These are phyloP conservation scores for Hiodon alosoides DNA, from an alignment of 2,113 vertebrate genomes.

Conservation along the genomic window DNA sequence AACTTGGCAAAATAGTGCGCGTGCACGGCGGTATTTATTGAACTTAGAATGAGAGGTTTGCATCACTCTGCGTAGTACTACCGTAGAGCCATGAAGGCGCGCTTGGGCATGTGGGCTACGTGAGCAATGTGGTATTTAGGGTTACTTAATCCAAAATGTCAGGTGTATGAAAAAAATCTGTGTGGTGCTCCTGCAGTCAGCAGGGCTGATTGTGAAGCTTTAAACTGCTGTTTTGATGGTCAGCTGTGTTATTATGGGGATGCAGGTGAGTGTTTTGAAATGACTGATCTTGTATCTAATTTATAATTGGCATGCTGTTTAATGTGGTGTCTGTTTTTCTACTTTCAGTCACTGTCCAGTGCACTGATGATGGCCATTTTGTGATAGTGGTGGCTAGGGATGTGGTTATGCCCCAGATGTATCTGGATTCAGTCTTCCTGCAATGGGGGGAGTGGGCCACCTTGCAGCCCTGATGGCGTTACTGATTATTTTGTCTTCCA, in stretches of 20 bases:
- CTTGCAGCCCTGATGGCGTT: constrained; percentile 43
- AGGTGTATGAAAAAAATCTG: constrained; percentile 40
- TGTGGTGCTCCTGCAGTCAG: constrained; percentile 48
- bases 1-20: no score
- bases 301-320: neutral
- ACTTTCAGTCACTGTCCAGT: constrained; percentile 62
- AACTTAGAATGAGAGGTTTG: no score
- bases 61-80: no score
- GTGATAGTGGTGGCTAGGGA: constrained; percentile 56
- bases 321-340: neutral
- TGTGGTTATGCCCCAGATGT: constrained; percentile 46
- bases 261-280: constrained; percentile 37
- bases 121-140: no score
- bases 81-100: no score
- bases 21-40: no score
- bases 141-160: constrained; percentile 35
- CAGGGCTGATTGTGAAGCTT: constrained; percentile 40
- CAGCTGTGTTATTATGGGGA: constrained; percentile 55
- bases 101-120: no score
- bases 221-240: constrained; percentile 57
- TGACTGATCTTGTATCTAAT: neutral
- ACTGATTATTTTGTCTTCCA: constrained; percentile 51
- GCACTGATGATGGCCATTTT: constrained; percentile 61
- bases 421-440: constrained; percentile 49
- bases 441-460: constrained; percentile 30